Evolutionary conservation across 2,797 vertebrate genomes (phyloP), one percentile per base, ranked within the genome.

Genomic region (Poliocrania exsul): DNA sequence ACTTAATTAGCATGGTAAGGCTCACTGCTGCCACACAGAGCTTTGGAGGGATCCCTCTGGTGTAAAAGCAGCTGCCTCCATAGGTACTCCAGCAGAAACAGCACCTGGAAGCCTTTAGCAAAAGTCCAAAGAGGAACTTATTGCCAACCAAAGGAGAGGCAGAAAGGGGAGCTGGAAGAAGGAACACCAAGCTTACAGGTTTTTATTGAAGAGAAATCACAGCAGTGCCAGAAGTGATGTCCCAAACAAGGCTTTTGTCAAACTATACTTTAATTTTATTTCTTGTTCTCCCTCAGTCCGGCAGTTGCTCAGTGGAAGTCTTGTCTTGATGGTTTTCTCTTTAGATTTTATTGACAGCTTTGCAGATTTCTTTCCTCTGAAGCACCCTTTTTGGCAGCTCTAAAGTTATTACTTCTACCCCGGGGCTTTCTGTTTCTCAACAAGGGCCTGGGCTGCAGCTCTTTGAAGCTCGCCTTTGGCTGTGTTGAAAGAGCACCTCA

Each of bases 191-290:
- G 70, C 44, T 86, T 61, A 33, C 35, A 6, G 29, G 49, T 47
- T 92, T 84, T 93, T 80, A 84, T n/a, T 93, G 90, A 93, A 79
- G 54, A 84, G n/a, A 81, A 93, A 95, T 96, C 91, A 96, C 95
- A 96, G 92, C 67, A 28, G 20, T 75, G 73, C 87, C 70, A 49
- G 81, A 74, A 94, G 83, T 88, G 57, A 80, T 74, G 79, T 88
- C 86, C 83, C 81, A 84, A 92, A 47, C 72, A 81, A 51, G 72
- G 77, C 35, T 93, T 91, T 94, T 77, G 75, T 92, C 65, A 75
- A 83, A 60, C 62, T 61, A 64, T 9, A 56, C 70, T 95, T 91
- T 70, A 86, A 84, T 95, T 96, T 88, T 77, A 82, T 81, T 84
- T 87, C 81, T 69, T 90, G 62, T 56, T 85, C 58, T 84, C 64